These are phyloP conservation scores for Anableps anableps DNA, from an alignment of 2,797 vertebrate species.

Conservation along the genomic window DNA sequence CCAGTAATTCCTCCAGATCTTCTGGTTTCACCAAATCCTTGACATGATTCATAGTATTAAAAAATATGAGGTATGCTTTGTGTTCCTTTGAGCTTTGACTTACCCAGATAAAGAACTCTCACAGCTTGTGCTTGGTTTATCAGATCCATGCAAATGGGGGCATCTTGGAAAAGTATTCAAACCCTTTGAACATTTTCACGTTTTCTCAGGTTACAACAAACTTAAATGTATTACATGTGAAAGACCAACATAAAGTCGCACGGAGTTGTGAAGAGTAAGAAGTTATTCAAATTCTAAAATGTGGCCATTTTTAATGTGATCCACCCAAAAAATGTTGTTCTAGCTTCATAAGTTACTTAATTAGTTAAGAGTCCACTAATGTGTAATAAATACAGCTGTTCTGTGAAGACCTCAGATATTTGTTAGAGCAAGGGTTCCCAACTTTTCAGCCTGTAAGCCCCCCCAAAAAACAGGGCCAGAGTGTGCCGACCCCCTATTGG, in stretches of 20 bases:
- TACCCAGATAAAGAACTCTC: conserved; percentile 35
- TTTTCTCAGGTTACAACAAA: background rate
- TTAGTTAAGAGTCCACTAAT: too few species aligned
- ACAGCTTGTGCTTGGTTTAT: conserved; percentile 50
- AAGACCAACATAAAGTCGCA: background rate
- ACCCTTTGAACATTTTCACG: background rate
- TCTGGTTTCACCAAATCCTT: background rate
- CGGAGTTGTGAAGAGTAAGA: too few species aligned
- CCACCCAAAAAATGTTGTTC: too few species aligned
- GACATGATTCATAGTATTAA: background rate
- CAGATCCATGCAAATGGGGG: conserved; percentile 4
- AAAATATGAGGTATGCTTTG: conserved; percentile 43
- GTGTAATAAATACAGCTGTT: too few species aligned
- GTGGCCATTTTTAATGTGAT: too few species aligned
- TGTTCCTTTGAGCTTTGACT: conserved; percentile 24
- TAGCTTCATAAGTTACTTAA: too few species aligned
- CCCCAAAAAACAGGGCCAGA: too few species aligned
- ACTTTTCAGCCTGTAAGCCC: too few species aligned
- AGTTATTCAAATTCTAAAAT: too few species aligned
- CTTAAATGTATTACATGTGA: background rate
- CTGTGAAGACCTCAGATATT: too few species aligned
- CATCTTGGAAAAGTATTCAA: background rate
- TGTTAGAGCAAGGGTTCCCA: too few species aligned
- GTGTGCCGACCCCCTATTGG: too few species aligned
- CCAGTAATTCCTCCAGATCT: background rate